Percentiles rank a stretch among this genome's conserved stretches.
Conservation (phyloP, 1,140 invertebrate species). For the Drosophila ambigua region DNA sequence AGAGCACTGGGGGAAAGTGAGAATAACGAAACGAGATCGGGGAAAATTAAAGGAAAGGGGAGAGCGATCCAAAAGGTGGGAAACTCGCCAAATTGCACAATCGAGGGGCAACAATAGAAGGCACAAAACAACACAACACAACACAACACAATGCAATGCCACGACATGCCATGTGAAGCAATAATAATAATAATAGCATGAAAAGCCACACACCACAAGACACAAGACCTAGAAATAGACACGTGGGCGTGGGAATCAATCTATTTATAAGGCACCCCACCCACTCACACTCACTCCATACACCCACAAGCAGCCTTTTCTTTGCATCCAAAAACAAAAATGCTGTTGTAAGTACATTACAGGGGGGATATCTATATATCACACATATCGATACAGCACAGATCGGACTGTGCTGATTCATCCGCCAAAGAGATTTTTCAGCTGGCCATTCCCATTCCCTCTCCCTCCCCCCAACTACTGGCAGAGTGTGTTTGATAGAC, state of each 20-base stretch:
- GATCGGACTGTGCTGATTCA: slow-evolving; percentile 52
- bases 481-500: slow-evolving; percentile 37
- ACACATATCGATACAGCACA: slow-evolving; percentile 9
- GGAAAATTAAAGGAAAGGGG: slow-evolving; percentile 37
- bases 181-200: slow-evolving; percentile 29
- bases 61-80: slow-evolving; percentile 42
- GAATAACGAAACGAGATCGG: slow-evolving; percentile 9
- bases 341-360: slow-evolving; percentile 59
- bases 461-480: slow-evolving; percentile 25
- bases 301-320: slow-evolving; percentile 11
- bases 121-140: slow-evolving; percentile 7
- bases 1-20: slow-evolving; percentile 5
- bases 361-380: neutral
- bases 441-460: slow-evolving; percentile 30
- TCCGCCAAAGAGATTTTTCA: slow-evolving; percentile 14
- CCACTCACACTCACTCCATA: neutral
- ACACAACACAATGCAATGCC: slow-evolving; percentile 22
- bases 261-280: slow-evolving; percentile 62
- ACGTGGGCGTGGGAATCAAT: slow-evolving; percentile 77
- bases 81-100: slow-evolving; percentile 77
- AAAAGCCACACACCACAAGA: slow-evolving; percentile 36
- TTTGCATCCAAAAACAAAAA: slow-evolving; percentile 31
- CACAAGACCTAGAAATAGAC: slow-evolving; percentile 76
- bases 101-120: slow-evolving; percentile 17
- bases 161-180: slow-evolving; percentile 40